A percentile compares a stretch with the other conserved stretches of the same genome.
Evolutionary conservation across 2,888 invertebrate species (phyloP).

Genomic region (Amphipoea oculea): DNA sequence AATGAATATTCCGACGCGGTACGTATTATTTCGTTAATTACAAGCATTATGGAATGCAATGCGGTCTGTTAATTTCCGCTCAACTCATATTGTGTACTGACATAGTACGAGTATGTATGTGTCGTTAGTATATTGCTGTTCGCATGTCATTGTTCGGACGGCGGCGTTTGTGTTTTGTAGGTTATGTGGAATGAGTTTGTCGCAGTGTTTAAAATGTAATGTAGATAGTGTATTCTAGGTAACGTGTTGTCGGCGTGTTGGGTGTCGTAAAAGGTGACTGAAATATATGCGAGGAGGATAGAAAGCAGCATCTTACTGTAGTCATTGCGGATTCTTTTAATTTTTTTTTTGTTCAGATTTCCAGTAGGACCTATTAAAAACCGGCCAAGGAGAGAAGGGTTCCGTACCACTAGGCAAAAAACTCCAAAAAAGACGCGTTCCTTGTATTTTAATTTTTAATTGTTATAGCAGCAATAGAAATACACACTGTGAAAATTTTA

Average conservation of each 20-base stretch:
- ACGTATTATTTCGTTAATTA: constrained; percentile 86
- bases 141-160: constrained; percentile 53
- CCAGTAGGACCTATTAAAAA: too few species aligned
- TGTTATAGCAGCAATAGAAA: too few species aligned
- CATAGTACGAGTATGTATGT: constrained; percentile 36
- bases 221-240: neutral
- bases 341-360: neutral
- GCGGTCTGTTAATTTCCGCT: constrained; percentile 80
- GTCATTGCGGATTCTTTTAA: neutral
- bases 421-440: too few species aligned
- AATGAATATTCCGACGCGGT: constrained; percentile 79
- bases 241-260: neutral
- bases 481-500: too few species aligned
- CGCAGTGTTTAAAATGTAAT: constrained; percentile 44
- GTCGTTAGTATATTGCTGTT: constrained; percentile 55
- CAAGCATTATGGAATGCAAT: constrained; percentile 82
- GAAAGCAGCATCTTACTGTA: neutral
- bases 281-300: neutral
- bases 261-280: neutral
- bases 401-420: too few species aligned
- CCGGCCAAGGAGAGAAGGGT: neutral
- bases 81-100: constrained; percentile 64
- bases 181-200: constrained; percentile 53
- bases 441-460: too few species aligned
- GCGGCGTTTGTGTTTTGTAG: constrained; percentile 50